Base-by-base conservation (phyloP, 2,888 invertebrate species). In the Drosophila mimetica region DNA sequence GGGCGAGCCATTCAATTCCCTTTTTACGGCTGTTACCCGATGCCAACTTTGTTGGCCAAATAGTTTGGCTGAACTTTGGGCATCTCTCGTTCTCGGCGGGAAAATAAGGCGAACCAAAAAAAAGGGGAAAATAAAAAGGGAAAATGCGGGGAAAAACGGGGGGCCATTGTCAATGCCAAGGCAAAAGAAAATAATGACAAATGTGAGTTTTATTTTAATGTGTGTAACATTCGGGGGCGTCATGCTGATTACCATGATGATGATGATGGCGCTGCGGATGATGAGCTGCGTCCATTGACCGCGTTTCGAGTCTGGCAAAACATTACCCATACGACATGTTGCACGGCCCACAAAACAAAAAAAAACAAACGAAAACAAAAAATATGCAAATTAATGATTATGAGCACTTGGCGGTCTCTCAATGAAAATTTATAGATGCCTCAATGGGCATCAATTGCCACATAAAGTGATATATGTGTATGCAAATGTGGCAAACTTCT, bases 161-260 rank as follows among this genome's bases (percentile, higher is more conserved):
- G n/a, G 52, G 53, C 69, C 70, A 86, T 75, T 77, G 74, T 80
- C 87, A 79, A 61, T 86, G 85, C 58, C 75, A 71, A 50, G 32
- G 51, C 53, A 42, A 39, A 25, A 44, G 34, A 18, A 54, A 59
- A 71, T 60, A 71, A 64, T 87, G 88, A 80, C 86, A 80, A 85
- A 80, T 85, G 76, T 75, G 66, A 64, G 85, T 87, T 82, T 82
- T 82, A 87, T 80, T 80, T 75, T 85, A 80, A 88, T 87, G 70
- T 59, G 63, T 82, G 70, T 61, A 70, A 71, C 86, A 79, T 87
- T 81, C 63, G 83, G 79, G 63, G 50, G 58, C 63, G 64, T 54
- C 66, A 73, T 44, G 72, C 61, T 71, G 61, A 50, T 37, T 36
- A 47, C 41, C 28, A 71, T 46, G 41, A 55, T 36, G 36, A 44